phyloP scores from a whole-genome alignment of 2,113 vertebrate genomes.

The Vanacampus margaritifer region DNA sequence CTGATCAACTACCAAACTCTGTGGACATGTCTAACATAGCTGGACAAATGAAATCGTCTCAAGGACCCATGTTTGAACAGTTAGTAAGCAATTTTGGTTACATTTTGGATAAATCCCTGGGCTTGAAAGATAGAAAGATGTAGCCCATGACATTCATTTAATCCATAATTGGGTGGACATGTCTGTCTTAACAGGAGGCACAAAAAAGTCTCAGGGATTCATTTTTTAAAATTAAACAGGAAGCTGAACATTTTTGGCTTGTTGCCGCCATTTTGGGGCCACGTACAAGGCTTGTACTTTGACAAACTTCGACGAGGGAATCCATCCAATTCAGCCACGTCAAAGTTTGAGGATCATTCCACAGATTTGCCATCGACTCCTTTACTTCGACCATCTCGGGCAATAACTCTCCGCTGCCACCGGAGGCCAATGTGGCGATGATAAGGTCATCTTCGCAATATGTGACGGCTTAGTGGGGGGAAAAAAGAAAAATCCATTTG shows the following conservation, averaged over 20 bases:
- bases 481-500: constrained; percentile 15
- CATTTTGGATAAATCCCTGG: background rate
- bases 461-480: constrained; percentile 9
- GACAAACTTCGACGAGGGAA: background rate
- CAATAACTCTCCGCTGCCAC: constrained; percentile 42
- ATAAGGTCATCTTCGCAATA: constrained; percentile 37
- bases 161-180: background rate
- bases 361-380: background rate
- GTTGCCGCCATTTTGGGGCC: background rate
- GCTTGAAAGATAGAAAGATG: background rate
- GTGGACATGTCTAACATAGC: no score
- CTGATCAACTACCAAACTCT: no score
- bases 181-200: background rate
- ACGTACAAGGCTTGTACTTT: background rate
- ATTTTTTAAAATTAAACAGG: background rate
- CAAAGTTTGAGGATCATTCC: background rate
- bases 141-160: background rate
- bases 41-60: no score
- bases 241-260: background rate
- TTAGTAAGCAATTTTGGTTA: background rate
- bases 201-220: background rate
- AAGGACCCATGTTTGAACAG: background rate
- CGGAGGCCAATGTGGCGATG: constrained; percentile 60
- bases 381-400: constrained; percentile 18
- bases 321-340: background rate